These are phyloP conservation scores for Epinotia bilunana DNA, from an alignment of 2,888 invertebrate genomes.

Conservation along the genomic window DNA sequence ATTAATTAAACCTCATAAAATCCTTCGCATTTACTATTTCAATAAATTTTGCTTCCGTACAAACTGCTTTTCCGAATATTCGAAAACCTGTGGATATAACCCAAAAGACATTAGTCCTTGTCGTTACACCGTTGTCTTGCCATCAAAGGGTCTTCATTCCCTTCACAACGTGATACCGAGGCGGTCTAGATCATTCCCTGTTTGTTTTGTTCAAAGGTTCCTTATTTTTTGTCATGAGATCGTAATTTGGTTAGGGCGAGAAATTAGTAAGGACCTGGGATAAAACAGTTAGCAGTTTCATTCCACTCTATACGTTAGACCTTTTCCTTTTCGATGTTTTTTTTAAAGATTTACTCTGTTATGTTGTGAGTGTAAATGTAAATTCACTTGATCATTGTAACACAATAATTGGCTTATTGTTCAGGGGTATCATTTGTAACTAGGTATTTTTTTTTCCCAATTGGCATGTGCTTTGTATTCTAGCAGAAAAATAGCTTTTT, in stretches of 20 bases:
- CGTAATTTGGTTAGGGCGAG: background rate
- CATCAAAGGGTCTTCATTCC: constrained; percentile 10
- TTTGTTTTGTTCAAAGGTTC: constrained; percentile 3
- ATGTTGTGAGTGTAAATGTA: too few species aligned
- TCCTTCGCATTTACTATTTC: background rate
- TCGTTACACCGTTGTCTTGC: background rate
- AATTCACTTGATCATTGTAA: too few species aligned
- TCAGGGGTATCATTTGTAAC: too few species aligned
- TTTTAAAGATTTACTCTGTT: too few species aligned
- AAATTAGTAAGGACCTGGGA: background rate
- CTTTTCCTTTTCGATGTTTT: too few species aligned
- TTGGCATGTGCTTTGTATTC: too few species aligned
- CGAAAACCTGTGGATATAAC: background rate
- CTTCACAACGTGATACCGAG: background rate
- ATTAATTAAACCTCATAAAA: background rate
- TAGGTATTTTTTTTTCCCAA: too few species aligned
- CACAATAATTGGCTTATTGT: too few species aligned
- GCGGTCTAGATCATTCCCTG: constrained; percentile 5
- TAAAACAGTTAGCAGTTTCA: background rate
- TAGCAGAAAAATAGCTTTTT: too few species aligned
- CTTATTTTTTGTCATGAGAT: constrained; percentile 9
- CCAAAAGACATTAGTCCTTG: constrained; percentile 2
- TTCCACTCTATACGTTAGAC: too few species aligned
- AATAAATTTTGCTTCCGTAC: background rate
- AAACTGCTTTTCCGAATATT: background rate